phyloP scores from a whole-genome alignment of 2,888 invertebrate genomes.

The Caenorhabditis sp. region DNA sequence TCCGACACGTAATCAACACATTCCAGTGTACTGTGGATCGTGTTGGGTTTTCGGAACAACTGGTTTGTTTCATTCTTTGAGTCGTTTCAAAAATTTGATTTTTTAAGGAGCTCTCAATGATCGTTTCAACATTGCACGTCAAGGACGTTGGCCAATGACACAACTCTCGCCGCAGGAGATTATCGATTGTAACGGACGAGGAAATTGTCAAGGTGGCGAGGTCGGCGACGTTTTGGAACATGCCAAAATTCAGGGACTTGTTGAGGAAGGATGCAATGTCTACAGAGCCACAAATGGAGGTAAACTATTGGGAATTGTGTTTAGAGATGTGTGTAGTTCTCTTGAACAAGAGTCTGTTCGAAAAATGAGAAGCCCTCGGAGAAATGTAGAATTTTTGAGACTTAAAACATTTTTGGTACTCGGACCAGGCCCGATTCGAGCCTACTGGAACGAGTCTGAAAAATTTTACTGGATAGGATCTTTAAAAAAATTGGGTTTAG shows the following conservation, averaged over 20 bases:
- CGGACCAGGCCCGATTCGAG: too few species aligned
- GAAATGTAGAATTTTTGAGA: too few species aligned
- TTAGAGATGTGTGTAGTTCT: not conserved
- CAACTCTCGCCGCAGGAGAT: conserved; percentile 73
- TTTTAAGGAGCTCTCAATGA: conserved; percentile 72
- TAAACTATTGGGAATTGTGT: too few species aligned
- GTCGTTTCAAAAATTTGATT: conserved; percentile 22
- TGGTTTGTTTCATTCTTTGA: conserved; percentile 22
- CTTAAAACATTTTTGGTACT: too few species aligned
- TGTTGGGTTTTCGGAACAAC: conserved; percentile 74
- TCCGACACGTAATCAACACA: conserved; percentile 73
- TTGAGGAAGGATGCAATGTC: conserved; percentile 74
- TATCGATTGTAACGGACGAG: conserved; percentile 73
- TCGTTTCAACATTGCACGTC: conserved; percentile 73
- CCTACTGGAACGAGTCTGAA: too few species aligned
- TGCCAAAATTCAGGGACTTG: conserved; percentile 72
- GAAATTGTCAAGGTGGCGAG: conserved; percentile 71
- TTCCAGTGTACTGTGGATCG: conserved; percentile 74
- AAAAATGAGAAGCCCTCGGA: too few species aligned
- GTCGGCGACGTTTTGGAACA: conserved; percentile 72
- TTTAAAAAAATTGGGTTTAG: too few species aligned
- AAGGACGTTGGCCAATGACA: conserved; percentile 73
- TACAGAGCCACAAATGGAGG: conserved; percentile 74
- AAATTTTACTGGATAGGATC: too few species aligned
- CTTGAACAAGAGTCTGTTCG: too few species aligned